Percentiles rank a stretch among this genome's conserved stretches.
phyloP scores from a whole-genome alignment of 2,797 vertebrate species.

The Pipistrellus kuhlii region DNA sequence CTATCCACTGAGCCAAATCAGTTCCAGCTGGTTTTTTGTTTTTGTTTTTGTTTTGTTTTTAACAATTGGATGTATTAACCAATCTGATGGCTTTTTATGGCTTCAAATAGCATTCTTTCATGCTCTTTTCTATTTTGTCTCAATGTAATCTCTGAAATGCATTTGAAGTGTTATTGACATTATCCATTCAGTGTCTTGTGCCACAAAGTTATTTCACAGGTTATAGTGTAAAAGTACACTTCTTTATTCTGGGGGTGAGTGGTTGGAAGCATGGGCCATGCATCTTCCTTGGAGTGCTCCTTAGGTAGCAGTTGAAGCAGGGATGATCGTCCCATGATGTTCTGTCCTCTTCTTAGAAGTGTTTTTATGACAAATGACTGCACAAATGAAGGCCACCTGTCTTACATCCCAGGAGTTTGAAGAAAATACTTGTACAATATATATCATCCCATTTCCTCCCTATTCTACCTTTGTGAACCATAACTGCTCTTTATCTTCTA shows the following conservation, averaged over 20 bases:
- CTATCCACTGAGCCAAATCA: too few species aligned
- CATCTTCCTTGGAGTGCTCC: not conserved
- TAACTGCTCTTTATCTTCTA: not conserved
- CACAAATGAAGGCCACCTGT: not conserved
- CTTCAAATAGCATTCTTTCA: conserved; percentile 11
- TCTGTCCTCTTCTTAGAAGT: not conserved
- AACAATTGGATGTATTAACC: conserved; percentile 2
- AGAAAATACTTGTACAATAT: not conserved
- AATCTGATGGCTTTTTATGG: conserved; percentile 44
- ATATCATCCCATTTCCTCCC: not conserved
- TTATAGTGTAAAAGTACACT: not conserved
- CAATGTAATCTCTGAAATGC: conserved; percentile 43
- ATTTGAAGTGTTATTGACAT: conserved; percentile 18
- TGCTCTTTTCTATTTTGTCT: conserved; percentile 34
- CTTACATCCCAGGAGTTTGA: not conserved
- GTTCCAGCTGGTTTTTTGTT: too few species aligned
- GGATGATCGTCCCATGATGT: not conserved
- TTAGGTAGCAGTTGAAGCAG: not conserved
- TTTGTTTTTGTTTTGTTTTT: not conserved
- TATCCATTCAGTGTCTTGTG: not conserved
- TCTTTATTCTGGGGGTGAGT: not conserved
- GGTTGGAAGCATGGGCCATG: not conserved
- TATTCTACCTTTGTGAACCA: not conserved
- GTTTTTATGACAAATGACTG: not conserved
- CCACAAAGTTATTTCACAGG: not conserved